Conservation (phyloP, 2,888 invertebrate species). For the Agonum fuliginosum region DNA sequence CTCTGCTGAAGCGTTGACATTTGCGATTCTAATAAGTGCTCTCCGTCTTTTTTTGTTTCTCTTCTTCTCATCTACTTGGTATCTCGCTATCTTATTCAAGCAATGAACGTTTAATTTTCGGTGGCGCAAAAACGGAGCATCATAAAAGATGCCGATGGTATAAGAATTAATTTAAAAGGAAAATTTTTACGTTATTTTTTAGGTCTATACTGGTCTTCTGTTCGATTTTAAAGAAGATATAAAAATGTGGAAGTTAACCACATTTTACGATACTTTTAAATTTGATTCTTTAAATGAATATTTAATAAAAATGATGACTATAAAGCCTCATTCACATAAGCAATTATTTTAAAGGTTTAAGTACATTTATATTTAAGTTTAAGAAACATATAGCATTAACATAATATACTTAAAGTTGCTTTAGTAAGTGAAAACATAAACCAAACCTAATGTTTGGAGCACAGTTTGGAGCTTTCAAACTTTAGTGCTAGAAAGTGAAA, state of each 20-base stretch:
- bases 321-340: too few relatives aligned
- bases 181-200: slow-evolving; percentile 26
- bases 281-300: not conserved
- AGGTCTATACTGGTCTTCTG: not conserved
- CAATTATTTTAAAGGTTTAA: too few relatives aligned
- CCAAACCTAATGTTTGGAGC: too few relatives aligned
- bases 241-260: not conserved
- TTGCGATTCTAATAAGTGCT: slow-evolving; percentile 56
- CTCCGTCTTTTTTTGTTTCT: slow-evolving; percentile 3
- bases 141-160: slow-evolving; percentile 45
- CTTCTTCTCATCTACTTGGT: not conserved
- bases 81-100: slow-evolving; percentile 40
- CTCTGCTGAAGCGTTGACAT: slow-evolving; percentile 48
- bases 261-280: not conserved
- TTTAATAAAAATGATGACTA: too few relatives aligned
- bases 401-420: too few relatives aligned
- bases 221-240: slow-evolving; percentile 45
- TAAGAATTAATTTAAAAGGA: slow-evolving; percentile 46
- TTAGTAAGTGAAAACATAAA: too few relatives aligned
- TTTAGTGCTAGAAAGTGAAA: too few relatives aligned
- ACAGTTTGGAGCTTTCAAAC: too few relatives aligned
- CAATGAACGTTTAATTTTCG: slow-evolving; percentile 53
- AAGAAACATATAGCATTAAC: too few relatives aligned
- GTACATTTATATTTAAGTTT: too few relatives aligned
- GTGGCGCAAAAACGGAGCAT: slow-evolving; percentile 28